Evolutionary conservation across 2,113 vertebrate genomes (phyloP).

Genomic region (Larimichthys polyactis): DNA sequence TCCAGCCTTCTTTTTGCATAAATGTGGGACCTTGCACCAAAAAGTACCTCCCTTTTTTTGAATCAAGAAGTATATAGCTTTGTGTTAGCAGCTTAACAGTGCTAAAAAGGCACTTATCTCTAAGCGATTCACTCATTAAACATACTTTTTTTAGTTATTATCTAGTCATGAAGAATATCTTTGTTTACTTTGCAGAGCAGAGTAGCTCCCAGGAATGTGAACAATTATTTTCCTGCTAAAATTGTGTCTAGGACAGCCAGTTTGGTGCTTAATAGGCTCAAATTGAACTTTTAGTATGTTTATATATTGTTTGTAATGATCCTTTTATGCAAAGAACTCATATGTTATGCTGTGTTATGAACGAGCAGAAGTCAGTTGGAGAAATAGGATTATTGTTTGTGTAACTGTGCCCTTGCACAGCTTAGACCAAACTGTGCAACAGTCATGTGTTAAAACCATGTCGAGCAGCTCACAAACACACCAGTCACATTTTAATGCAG

Average conservation of each 20-base stretch:
- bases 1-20: too few species aligned
- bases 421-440: slow-evolving; percentile 42
- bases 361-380: slow-evolving; percentile 36
- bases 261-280: background rate
- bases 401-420: slow-evolving; percentile 36
- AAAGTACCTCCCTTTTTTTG: background rate
- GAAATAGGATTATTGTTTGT: slow-evolving; percentile 68
- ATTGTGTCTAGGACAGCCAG: background rate
- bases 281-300: background rate
- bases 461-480: slow-evolving; percentile 42
- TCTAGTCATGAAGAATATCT: background rate
- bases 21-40: background rate
- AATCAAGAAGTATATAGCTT: background rate
- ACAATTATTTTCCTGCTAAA: background rate
- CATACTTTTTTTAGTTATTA: background rate
- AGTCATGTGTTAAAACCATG: slow-evolving; percentile 57
- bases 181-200: background rate
- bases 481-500: slow-evolving; percentile 1
- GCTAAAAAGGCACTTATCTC: too few species aligned
- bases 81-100: too few species aligned
- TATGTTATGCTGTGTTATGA: slow-evolving; percentile 14
- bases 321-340: background rate
- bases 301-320: slow-evolving; percentile 7
- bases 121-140: background rate
- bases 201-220: background rate